Evolutionary conservation across 2,113 vertebrate genomes (phyloP).

Genomic region (Coregonus clupeaformis): DNA sequence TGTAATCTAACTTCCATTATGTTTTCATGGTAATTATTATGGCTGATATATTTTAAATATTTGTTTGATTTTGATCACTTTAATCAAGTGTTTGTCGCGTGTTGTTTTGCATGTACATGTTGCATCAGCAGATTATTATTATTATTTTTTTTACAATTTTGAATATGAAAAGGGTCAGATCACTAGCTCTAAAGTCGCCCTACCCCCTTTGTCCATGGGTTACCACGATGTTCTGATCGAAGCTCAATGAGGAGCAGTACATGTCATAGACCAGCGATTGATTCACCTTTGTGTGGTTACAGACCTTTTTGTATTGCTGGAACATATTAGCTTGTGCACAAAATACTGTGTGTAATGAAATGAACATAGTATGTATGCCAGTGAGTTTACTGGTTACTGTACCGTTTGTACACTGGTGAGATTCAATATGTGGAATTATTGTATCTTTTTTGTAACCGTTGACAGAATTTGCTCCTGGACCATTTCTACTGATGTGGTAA

Average conservation of each 20-base stretch:
- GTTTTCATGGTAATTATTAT: slow-evolving; percentile 22
- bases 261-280: background rate
- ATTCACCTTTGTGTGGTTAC: background rate
- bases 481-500: no score
- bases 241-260: background rate
- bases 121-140: slow-evolving; percentile 35
- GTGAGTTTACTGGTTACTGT: background rate
- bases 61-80: slow-evolving; percentile 55
- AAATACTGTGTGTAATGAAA: background rate
- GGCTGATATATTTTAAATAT: slow-evolving; percentile 22
- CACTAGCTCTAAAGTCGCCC: slow-evolving; percentile 54
- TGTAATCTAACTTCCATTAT: slow-evolving; percentile 54
- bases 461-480: no score
- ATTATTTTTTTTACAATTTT: slow-evolving; percentile 42
- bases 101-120: slow-evolving; percentile 69
- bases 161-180: slow-evolving; percentile 59
- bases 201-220: background rate
- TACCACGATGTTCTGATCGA: background rate
- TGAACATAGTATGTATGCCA: background rate
- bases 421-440: no score
- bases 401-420: background rate
- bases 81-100: slow-evolving; percentile 52
- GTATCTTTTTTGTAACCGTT: no score
- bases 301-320: background rate
- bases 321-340: slow-evolving; percentile 1